Evolutionary conservation across 2,113 vertebrate genomes (phyloP).

Genomic region (Phyllopteryx taeniolatus): DNA sequence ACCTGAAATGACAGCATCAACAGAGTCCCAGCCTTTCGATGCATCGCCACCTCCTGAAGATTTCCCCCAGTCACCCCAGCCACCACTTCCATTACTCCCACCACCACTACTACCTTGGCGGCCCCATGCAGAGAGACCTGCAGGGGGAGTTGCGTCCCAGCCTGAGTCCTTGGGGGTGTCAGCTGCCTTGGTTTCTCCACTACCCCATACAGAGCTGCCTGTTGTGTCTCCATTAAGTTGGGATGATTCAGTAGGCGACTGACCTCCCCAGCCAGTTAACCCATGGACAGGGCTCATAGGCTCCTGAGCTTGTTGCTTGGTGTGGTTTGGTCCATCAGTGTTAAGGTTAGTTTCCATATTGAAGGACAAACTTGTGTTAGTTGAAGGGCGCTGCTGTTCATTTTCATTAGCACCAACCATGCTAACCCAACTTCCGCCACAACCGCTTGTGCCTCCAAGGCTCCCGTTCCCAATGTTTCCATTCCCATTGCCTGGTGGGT

Average conservation of each 20-base stretch:
- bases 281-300: conserved; percentile 85
- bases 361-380: conserved; percentile 89
- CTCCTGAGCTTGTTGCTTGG: conserved; percentile 78
- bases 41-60: conserved; percentile 73
- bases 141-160: conserved; percentile 87
- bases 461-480: conserved; percentile 78
- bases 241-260: conserved; percentile 84
- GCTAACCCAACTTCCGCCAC: conserved; percentile 84
- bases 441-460: conserved; percentile 73
- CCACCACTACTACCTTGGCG: conserved; percentile 76
- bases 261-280: conserved; percentile 92
- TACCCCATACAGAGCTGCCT: conserved; percentile 87
- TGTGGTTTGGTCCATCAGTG: conserved; percentile 95
- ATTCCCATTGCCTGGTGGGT: conserved; percentile 83
- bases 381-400: conserved; percentile 86
- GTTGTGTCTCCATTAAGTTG: conserved; percentile 71
- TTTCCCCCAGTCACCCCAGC: conserved; percentile 80
- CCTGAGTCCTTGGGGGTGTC: conserved; percentile 74
- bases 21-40: conserved; percentile 85
- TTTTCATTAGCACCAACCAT: conserved; percentile 87
- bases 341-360: conserved; percentile 96
- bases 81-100: conserved; percentile 76
- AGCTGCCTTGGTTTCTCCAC: conserved; percentile 76
- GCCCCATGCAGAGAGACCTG: conserved; percentile 83
- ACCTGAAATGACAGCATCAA: conserved; percentile 59